Evolutionary conservation across 2,797 vertebrate genomes (phyloP), one percentile per base, ranked within the genome.

Genomic region (Melanotaenia boesemani): DNA sequence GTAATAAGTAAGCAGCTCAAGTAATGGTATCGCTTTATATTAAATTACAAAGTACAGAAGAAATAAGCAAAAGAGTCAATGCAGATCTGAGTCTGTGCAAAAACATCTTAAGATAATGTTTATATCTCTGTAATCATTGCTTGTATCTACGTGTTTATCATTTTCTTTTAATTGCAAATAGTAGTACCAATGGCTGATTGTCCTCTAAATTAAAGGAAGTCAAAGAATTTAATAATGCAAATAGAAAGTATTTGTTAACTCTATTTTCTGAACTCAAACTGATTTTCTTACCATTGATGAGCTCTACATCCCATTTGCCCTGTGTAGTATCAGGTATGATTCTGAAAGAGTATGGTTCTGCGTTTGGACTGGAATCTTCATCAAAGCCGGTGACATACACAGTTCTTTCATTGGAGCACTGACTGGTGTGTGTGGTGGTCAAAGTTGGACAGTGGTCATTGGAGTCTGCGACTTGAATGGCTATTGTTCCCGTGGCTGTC

Each of bases 391-490:
- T 96, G 24, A 97, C 83, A 6, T 93, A 84, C 57, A 98, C 86
- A 0, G 88, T 92, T 4, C 88, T 90, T 12, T 72, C 5, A 20
- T 95, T 62, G 0, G 91, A 87, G 77, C 98, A 99, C 28, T 96
- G 28, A 0, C 13, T 93, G 46, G 72, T 91, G 2, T 82, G 61
- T 1, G 72, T 86, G 64, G 95, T 89, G 15, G 91, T 84, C 75
- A 99, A 88, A 16, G 76, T 81, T 2, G 98, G 98, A 68, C 97
- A 97, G 77, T 98, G 94, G 90, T 98, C 97, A 61, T 99, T 99
- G 73, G 83, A 74, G 80, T 99, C 96, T 32, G 72, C 34, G 15
- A 99, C 94, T 0, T 89, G 75, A 78, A 99, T 92, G 46, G 92
- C 72, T 10, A 99, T 91, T 5, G 97, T 99, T 76, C 98, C 98